phyloP scores from a whole-genome alignment of 2,797 vertebrate genomes.

The Etheostoma nigrum region DNA sequence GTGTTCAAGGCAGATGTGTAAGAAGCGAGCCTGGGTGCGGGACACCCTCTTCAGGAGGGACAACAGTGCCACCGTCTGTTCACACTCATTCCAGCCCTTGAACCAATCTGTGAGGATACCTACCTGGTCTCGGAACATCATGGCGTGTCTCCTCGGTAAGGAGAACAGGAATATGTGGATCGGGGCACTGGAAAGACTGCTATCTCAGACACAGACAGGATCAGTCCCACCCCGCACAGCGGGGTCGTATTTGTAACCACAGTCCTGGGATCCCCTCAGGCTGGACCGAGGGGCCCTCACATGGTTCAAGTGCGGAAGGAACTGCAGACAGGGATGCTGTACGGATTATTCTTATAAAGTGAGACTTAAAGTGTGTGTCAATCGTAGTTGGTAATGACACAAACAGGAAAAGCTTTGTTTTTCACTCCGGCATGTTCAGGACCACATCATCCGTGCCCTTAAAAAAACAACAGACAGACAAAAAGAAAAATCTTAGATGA shows the following conservation, averaged over 20 bases:
- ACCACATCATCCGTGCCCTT: slow-evolving; percentile 72
- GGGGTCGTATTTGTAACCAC: slow-evolving; percentile 71
- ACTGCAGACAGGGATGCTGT: slow-evolving; percentile 69
- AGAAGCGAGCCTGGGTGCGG: slow-evolving; percentile 95
- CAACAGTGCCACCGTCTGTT: slow-evolving; percentile 96
- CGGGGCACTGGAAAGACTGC: slow-evolving; percentile 58
- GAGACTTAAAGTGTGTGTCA: slow-evolving; percentile 50
- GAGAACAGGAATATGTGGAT: slow-evolving; percentile 71
- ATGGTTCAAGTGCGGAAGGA: slow-evolving; percentile 87
- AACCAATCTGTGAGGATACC: slow-evolving; percentile 97
- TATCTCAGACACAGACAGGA: slow-evolving; percentile 65
- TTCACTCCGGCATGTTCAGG: slow-evolving; percentile 68
- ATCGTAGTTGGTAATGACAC: slow-evolving; percentile 35
- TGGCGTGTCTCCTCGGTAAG: slow-evolving; percentile 86
- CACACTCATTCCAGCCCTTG: slow-evolving; percentile 98
- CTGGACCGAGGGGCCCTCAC: slow-evolving; percentile 87
- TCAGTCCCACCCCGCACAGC: slow-evolving; percentile 80
- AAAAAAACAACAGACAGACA: slow-evolving; percentile 45
- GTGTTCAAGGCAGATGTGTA: slow-evolving; percentile 98
- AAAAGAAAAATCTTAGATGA: slow-evolving; percentile 19
- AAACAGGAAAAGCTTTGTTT: slow-evolving; percentile 39
- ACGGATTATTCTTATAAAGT: slow-evolving; percentile 56
- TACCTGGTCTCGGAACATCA: slow-evolving; percentile 99
- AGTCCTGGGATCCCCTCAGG: slow-evolving; percentile 85
- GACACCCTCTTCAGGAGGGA: slow-evolving; percentile 95